Evolutionary conservation across 2,888 invertebrate species (phyloP), one percentile per base, ranked within the genome.

Genomic region (Brenthis hecate): DNA sequence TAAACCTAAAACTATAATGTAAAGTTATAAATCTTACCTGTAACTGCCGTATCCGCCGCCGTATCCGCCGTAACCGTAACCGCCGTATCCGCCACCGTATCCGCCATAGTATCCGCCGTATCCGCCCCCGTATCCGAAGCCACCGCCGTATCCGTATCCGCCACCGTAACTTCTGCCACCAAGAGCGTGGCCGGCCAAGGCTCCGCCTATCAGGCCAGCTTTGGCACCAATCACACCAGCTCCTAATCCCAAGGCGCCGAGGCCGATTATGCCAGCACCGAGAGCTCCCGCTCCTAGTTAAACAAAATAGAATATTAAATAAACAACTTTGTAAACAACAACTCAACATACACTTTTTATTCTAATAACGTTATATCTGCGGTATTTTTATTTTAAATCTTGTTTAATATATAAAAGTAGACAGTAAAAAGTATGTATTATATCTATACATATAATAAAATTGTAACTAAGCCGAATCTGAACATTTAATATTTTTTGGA

Each of bases 181-280:
- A 77, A 85, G 72, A 1, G 83, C 83, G 5, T 77, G 66, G n/a
- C 85, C 80, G 2, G 84, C 89, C 8, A 91, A 48, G 1, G 87
- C 89, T 0, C 91, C 91, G 1, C 91, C 91, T 16, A 92, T 60
- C 16, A 90, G 76, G 4, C 91, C 91, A 47, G 85, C 76, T 51
- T 89, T 90, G 5, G 87, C 88, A 1, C 90, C 90, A 3, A 91
- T 71, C 0, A 85, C 69, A 14, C 88, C 88, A 6, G 83, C 87
- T 13, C 86, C 88, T 3, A 88, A 71, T 3, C 87, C 85, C 6
- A 81, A 65, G 4, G 76, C 73, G n/a, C 81, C 83, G 3, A 77
- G 79, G 2, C 81, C 84, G 2, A 83, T 61, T 3, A 79, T 77
- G 14, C 84, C 87, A 13, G 80, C 79, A 0, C 85, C 86, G 23